Percentiles rank a stretch among this genome's conserved stretches.
phyloP scores from a whole-genome alignment of 2,797 vertebrate genomes.

The Oreochromis mossambicus region DNA sequence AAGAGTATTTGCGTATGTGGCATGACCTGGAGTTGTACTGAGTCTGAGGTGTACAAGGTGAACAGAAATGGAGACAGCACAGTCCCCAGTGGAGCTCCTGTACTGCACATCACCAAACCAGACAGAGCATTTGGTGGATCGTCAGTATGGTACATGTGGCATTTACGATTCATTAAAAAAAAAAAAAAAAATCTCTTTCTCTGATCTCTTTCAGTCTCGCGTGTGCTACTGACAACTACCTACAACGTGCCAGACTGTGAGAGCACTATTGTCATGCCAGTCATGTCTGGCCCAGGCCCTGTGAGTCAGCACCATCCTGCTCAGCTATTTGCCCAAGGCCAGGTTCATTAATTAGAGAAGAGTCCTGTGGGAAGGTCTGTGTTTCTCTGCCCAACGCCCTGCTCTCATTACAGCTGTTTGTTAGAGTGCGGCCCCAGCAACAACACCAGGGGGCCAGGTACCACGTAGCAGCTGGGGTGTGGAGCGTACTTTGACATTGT shows the following conservation, averaged over 20 bases:
- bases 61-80: not conserved
- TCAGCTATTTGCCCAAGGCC: conserved; percentile 73
- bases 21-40: not conserved
- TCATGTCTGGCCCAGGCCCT: conserved; percentile 55
- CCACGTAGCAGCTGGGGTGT: conserved; percentile 34
- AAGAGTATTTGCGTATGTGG: not conserved
- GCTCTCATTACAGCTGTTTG: conserved; percentile 74
- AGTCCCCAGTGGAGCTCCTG: not conserved
- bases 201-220: conserved; percentile 19
- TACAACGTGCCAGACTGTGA: conserved; percentile 25
- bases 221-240: conserved; percentile 22
- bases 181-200: conserved; percentile 7
- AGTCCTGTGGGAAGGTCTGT: conserved; percentile 68
- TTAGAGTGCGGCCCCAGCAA: conserved; percentile 51
- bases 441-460: conserved; percentile 43
- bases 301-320: conserved; percentile 66
- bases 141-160: not conserved
- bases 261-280: conserved; percentile 57
- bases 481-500: conserved; percentile 7
- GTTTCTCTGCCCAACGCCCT: conserved; percentile 64
- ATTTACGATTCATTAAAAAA: conserved; percentile 14
- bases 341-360: conserved; percentile 80
- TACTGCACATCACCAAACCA: not conserved
- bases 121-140: not conserved
- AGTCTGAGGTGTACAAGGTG: not conserved